Evolutionary conservation across 2,888 invertebrate genomes (phyloP).

Genomic region (Ochlodes sylvanus): DNA sequence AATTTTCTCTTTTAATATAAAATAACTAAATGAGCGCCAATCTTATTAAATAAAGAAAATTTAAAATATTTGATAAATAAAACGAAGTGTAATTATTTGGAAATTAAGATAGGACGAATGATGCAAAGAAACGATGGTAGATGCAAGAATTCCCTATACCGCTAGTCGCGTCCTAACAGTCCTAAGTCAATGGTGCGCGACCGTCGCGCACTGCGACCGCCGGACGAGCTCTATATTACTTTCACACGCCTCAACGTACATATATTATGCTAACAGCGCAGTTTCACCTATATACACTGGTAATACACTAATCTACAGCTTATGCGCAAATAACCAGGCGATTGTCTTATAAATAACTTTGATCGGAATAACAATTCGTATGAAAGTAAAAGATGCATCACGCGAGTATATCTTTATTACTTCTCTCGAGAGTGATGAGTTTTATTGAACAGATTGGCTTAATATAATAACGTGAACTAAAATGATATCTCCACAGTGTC

Average conservation of each 20-base stretch:
- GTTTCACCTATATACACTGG: slow-evolving; percentile 65
- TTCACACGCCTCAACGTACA: slow-evolving; percentile 65
- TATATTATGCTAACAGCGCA: slow-evolving; percentile 46
- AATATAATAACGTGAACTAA: background rate
- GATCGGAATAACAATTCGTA: slow-evolving; percentile 11
- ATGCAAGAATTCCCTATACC: slow-evolving; percentile 17
- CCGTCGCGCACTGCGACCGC: slow-evolving; percentile 64
- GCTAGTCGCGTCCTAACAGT: slow-evolving; percentile 29
- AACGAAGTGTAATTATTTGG: too few species aligned
- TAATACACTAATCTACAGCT: slow-evolving; percentile 4
- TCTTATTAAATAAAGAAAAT: too few species aligned
- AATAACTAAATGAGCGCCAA: too few species aligned
- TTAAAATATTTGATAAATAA: too few species aligned
- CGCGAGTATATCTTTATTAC: slow-evolving; percentile 41
- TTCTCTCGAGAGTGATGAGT: slow-evolving; percentile 10
- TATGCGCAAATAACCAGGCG: slow-evolving; percentile 8
- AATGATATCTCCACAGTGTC: background rate
- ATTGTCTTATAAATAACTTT: slow-evolving; percentile 12
- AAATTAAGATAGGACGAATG: background rate
- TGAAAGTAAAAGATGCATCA: slow-evolving; percentile 14
- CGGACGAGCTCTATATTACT: slow-evolving; percentile 60
- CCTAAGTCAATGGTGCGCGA: slow-evolving; percentile 58
- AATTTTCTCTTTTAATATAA: too few species aligned
- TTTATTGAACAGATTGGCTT: background rate
- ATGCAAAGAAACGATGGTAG: too few species aligned